Evolutionary conservation across 2,797 vertebrate genomes (phyloP), one percentile per base, ranked within the genome.

Genomic region (Syndactyla subalaris): DNA sequence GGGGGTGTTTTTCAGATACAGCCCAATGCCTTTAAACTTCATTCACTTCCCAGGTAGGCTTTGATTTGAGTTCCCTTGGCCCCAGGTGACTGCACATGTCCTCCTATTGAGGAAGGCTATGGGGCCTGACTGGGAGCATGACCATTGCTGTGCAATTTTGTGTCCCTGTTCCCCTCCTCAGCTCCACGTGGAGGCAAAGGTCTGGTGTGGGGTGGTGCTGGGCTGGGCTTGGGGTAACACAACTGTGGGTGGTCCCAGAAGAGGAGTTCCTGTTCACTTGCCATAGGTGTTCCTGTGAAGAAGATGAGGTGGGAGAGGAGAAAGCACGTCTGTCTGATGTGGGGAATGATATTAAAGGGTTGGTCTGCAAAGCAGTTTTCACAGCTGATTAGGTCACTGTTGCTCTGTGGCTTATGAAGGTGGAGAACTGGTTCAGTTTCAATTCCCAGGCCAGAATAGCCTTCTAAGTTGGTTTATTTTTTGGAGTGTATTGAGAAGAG

Each of bases 181-280:
- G 52, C 32, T 67, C 45, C 11, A 1, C 0, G 0, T 5, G 32
- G 45, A 72, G 8, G 10, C 1, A 1, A 38, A 66, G 61, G 32
- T 55, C 63, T 67, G 39, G 10, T 38, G 36, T 34, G 32, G 16
- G 26, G 12, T 22, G 11, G 24, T 34, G 32, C 41, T 57, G 23
- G 23, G 16, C 62, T 36, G 43, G 71, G 54, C 21, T 72, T n/a
- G 19, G 23, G 41, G 30, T 55, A 26, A 19, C 11, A 1, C 30
- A 27, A 20, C 62, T 27, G 3, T 13, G 36, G 34, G 29, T 3
- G 27, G 32, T 36, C 26, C 34, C 10, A 16, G 72, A 51, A 62
- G 36, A 15, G 23, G 39, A 57, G 38, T 7, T 34, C 26, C 41
- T 41, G 20, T 34, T 68, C 10, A 8, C 18, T 46, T 48, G 32